Base-by-base conservation (phyloP, 35 echinoderm and acorn worm species). In the Apostichopus californicus region DNA sequence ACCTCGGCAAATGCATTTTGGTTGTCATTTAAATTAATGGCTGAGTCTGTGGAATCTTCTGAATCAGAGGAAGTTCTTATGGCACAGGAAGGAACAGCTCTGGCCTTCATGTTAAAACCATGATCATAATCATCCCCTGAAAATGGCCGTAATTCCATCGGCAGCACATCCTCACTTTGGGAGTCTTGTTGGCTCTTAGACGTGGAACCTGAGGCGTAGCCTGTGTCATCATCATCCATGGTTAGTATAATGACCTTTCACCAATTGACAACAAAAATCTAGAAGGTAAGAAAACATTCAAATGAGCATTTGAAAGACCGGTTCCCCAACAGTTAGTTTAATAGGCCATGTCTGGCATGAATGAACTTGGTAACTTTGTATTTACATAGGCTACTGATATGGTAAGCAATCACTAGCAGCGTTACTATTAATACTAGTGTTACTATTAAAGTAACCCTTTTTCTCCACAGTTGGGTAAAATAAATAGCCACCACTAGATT, bases 191-290 rank as follows among this genome's bases (percentile, higher is more conserved):
- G 71, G 17, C 6, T 18, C 71, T 7, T 75, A 20, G 12, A 5
- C 5, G 71, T 75, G 14, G 71, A 75, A 20, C 13, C 71, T 0
- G 71, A 75, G 71, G 71, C 15, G 17, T 75, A 75, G 71, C 71
- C 71, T 75, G 12, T 75, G 71, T 75, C 71, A 75, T 75, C 71
- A n/a, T 75, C 71, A 75, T 75, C 71, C 71, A 75, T 75, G 71
- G 14, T 75, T 14, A 7, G 0, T 8, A 12, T 61, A 61, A 61
- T 61, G 12, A 61, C 7, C 7, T 61, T 12, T 46, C 34, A 46
- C 58, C 7, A 8, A 12, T 12, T 61, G 8, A 61, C 7, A 61
- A 8, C 58, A 61, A 61, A 61, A 11, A 61, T 11, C 58, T 61
- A 61, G 58, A 61, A 61, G 7, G 58, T 8, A 61, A 61, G 12